These are phyloP conservation scores for Bucorvus abyssinicus DNA, from an alignment of 2,797 vertebrate genomes.

Conservation along the genomic window DNA sequence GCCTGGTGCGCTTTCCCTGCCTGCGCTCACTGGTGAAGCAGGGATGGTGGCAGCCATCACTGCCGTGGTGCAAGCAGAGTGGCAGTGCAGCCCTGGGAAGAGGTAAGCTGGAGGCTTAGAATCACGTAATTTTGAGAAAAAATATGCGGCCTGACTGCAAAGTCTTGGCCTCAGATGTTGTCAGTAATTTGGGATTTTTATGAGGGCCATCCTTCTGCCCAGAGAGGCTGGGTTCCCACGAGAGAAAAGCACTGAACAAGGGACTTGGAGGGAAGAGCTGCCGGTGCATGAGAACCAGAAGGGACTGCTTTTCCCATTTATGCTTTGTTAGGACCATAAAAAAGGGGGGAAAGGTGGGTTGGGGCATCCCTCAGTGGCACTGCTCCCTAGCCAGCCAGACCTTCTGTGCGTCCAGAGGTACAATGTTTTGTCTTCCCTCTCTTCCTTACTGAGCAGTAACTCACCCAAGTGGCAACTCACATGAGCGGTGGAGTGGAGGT, in stretches of 20 bases:
- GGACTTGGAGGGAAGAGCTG: background rate
- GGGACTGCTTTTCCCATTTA: background rate
- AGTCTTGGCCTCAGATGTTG: background rate
- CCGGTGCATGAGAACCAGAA: fast-evolving
- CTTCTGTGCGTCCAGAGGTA: background rate
- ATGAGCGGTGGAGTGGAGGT: fast-evolving
- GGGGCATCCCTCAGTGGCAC: background rate
- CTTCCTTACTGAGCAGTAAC: background rate
- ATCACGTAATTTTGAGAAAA: background rate
- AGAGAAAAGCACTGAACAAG: background rate
- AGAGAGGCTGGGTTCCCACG: background rate
- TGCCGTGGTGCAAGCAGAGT: background rate
- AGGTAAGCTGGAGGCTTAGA: background rate
- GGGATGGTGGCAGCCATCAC: fast-evolving
- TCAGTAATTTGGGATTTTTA: background rate
- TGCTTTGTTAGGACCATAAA: background rate
- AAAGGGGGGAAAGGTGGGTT: fast-evolving
- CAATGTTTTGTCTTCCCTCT: fast-evolving
- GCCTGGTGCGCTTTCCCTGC: background rate
- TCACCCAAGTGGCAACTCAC: background rate
- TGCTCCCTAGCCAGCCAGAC: background rate
- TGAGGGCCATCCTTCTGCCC: background rate
- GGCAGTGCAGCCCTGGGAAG: background rate
- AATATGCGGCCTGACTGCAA: background rate
- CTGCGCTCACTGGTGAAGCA: fast-evolving